Evolutionary conservation across 1,140 invertebrate species (phyloP), one percentile per base, ranked within the genome.

Genomic region (Philaenus spumarius): DNA sequence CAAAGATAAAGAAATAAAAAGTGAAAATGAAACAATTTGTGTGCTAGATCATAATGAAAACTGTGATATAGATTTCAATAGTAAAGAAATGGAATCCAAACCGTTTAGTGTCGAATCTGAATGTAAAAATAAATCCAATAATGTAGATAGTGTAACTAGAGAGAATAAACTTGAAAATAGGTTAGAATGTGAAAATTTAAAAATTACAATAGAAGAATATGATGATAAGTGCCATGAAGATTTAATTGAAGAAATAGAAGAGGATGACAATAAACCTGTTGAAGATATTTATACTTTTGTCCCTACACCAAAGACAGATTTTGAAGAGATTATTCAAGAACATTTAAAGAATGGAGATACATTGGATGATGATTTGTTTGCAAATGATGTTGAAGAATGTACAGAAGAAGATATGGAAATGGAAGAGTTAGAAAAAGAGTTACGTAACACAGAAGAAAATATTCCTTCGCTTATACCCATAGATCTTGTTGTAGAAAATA

Each of bases 341-440:
- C 26, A 9, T 4, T 30, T 30, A 30, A 22, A 20, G n/a, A 26
- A 47, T 9, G 48, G 50, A 35, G 39, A 55, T 11, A 53, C 55
- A 23, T 19, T 51, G 19, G 52, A 60, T 50, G 37, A 66, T 30
- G 70, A 74, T 24, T 69, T 69, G 1, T 67, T 69, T n/a, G 71
- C 73, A 42, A 59, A 68, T 17, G 65, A 65, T 14, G 70, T 70
- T 54, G 73, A 75, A 53, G 71, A 68, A 47, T 15, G 71, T 35
- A 73, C 72, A 2, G 72, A 72, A 15, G 73, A 73, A 61, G 70
- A 70, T 9, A 30, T 30, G 3, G 26, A 30, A 30, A 30, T 30
- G 42, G 78, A 80, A 24, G 79, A 82, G 58, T 69, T 75, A 59
- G 79, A 79, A 53, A 80, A 75, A 80, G 59, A 78, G 73, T 60